phyloP scores from a whole-genome alignment of 2,797 vertebrate genomes.

The Siniperca obscura region DNA sequence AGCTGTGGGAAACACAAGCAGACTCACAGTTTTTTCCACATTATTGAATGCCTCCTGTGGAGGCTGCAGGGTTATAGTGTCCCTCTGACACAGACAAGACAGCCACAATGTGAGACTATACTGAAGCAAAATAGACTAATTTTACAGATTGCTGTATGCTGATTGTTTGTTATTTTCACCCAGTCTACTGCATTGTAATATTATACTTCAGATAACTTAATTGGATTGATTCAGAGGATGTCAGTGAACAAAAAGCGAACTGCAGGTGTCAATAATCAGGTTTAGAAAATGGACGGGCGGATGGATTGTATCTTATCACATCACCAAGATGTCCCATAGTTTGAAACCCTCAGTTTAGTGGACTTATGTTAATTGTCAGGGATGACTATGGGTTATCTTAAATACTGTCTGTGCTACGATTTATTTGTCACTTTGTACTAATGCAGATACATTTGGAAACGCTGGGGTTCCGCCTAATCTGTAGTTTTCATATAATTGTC shows the following conservation, averaged over 20 bases:
- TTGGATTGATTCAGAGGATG: constrained; percentile 21
- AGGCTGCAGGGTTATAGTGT: constrained; percentile 59
- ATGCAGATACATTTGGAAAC: not conserved
- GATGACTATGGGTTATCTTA: not conserved
- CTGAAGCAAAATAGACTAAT: constrained; percentile 22
- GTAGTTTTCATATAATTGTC: constrained; percentile 15
- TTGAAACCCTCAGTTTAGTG: constrained; percentile 26
- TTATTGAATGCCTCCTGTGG: constrained; percentile 73
- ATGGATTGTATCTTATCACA: constrained; percentile 25
- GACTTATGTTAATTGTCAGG: not conserved
- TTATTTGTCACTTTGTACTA: constrained; percentile 1
- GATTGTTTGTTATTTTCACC: constrained; percentile 4
- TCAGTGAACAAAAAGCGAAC: constrained; percentile 6
- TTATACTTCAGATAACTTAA: not conserved
- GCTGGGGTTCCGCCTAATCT: not conserved
- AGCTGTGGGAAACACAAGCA: constrained; percentile 61
- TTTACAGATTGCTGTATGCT: not conserved
- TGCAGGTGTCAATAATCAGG: constrained; percentile 17
- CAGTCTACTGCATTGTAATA: not conserved
- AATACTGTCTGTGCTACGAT: not conserved
- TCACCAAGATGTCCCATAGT: constrained; percentile 16
- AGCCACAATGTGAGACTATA: constrained; percentile 30
- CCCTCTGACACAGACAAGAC: constrained; percentile 35
- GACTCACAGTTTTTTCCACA: constrained; percentile 52
- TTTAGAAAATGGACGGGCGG: constrained; percentile 13